Conservation (phyloP, 2,113 vertebrate species). For the Bathybates hornii region DNA sequence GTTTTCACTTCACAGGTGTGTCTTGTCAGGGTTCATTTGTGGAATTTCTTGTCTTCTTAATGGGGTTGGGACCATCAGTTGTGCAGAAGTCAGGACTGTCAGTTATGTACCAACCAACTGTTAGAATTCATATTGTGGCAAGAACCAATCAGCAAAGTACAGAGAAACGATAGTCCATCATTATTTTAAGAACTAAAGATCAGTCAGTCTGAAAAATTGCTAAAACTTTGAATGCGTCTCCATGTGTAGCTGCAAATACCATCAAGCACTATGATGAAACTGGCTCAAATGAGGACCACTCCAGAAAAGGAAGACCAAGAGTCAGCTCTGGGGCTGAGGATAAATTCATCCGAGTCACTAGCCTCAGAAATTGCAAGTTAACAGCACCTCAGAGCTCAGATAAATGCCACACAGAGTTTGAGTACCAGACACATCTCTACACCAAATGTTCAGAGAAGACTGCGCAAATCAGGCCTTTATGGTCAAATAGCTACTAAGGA, state of each 20-base stretch:
- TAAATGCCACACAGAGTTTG: no score
- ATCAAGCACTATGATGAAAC: background rate
- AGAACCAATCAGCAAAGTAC: background rate
- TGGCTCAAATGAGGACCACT: background rate
- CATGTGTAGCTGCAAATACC: background rate
- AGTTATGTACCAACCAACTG: background rate
- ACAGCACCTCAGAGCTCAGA: background rate
- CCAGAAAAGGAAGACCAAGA: background rate
- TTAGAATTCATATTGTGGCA: background rate
- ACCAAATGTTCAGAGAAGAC: background rate
- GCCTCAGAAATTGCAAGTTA: background rate
- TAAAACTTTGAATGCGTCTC: accelerated
- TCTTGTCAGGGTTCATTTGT: no score
- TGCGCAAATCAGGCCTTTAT: background rate
- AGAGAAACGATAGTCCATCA: background rate
- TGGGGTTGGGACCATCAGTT: no score
- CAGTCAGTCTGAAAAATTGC: background rate
- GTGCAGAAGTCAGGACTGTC: no score
- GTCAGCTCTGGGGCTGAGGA: background rate
- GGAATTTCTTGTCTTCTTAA: no score
- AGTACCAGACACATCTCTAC: background rate
- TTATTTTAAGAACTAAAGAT: background rate
- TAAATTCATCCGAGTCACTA: background rate
- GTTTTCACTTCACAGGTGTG: no score
- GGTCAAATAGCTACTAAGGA: background rate